phyloP scores from a whole-genome alignment of 2,888 invertebrate species.

The Scaptomyza tumidula region DNA sequence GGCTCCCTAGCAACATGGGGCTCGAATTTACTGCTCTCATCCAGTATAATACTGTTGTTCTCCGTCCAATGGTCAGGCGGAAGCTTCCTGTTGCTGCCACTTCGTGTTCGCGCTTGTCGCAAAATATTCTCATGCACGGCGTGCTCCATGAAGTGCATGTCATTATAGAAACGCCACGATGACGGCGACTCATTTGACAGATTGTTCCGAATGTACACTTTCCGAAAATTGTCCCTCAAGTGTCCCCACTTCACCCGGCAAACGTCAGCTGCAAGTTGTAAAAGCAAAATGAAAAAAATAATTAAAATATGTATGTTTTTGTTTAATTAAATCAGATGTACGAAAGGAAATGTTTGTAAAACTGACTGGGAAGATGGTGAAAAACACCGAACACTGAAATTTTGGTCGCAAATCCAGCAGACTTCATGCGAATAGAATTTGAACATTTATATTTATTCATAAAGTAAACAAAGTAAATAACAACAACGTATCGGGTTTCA shows the following conservation, averaged over 20 bases:
- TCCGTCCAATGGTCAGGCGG: conserved; percentile 58
- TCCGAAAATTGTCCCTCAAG: conserved; percentile 79
- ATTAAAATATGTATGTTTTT: neutral
- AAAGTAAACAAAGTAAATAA: too few species aligned
- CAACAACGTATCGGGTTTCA: too few species aligned
- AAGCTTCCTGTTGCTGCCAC: conserved; percentile 54
- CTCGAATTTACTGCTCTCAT: conserved; percentile 52
- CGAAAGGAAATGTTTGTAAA: too few species aligned
- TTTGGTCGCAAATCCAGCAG: too few species aligned
- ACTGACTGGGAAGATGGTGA: too few species aligned
- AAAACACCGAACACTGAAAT: too few species aligned
- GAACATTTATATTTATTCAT: too few species aligned
- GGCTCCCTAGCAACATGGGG: conserved; percentile 60
- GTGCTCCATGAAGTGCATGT: conserved; percentile 79
- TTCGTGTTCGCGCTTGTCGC: conserved; percentile 63
- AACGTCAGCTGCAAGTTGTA: conserved; percentile 65
- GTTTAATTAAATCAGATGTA: neutral
- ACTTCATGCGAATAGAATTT: too few species aligned
- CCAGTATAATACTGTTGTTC: conserved; percentile 58
- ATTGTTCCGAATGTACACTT: conserved; percentile 79
- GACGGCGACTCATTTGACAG: conserved; percentile 78
- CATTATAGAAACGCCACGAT: conserved; percentile 80
- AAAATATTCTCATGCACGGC: conserved; percentile 78
- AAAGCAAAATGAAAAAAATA: conserved; percentile 3
- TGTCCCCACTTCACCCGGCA: conserved; percentile 81